phyloP scores from a whole-genome alignment of 2,113 vertebrate genomes.

The Chaetura pelagica region DNA sequence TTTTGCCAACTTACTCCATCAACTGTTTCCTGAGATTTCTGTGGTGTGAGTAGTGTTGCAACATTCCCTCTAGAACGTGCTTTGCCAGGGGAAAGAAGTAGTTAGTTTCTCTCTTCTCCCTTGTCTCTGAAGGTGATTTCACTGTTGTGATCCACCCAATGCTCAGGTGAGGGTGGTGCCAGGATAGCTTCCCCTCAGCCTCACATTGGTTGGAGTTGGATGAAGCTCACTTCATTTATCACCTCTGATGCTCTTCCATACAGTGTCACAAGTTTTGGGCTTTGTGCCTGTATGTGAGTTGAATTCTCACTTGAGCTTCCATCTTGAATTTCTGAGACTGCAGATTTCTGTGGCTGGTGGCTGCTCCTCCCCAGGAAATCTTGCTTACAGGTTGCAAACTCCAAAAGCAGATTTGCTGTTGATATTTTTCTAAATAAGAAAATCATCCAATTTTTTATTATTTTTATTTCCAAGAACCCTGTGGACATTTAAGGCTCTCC shows the following conservation, averaged over 20 bases:
- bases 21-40: not conserved
- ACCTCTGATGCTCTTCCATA: not conserved
- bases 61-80: not conserved
- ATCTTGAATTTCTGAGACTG: not conserved
- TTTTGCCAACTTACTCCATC: not conserved
- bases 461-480: not conserved
- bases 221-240: not conserved
- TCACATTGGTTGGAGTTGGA: accelerated
- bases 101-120: not conserved
- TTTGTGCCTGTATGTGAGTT: not conserved
- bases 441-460: not conserved
- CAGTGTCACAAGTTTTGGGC: not conserved
- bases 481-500: not conserved
- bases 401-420: not conserved
- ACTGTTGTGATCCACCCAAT: not conserved
- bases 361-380: not conserved
- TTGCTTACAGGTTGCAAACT: not conserved
- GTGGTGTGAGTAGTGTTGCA: not conserved
- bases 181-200: not conserved
- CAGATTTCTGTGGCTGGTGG: not conserved
- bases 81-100: not conserved
- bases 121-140: not conserved
- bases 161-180: not conserved
- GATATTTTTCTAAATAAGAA: not conserved
- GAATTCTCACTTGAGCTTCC: not conserved